Conservation (phyloP, 2,888 invertebrate genomes). For the Iphiclides podalirius region DNA sequence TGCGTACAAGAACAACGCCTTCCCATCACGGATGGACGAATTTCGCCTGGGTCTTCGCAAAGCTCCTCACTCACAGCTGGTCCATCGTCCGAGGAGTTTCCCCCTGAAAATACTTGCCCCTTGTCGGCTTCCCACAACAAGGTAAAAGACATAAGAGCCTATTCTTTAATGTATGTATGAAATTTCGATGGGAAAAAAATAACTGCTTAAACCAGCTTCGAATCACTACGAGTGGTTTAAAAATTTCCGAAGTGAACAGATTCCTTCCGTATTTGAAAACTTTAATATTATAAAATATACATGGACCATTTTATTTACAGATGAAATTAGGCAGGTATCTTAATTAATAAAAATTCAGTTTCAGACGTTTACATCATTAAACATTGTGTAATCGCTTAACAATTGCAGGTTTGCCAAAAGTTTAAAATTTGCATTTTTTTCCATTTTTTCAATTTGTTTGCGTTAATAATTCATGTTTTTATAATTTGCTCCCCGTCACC, state of each 20-base stretch:
- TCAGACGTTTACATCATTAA: conserved; percentile 34
- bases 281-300: conserved; percentile 23
- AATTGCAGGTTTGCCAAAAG: conserved; percentile 80
- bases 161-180: conserved; percentile 21
- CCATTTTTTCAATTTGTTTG: conserved; percentile 56
- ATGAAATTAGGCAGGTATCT: conserved; percentile 39
- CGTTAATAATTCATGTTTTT: conserved; percentile 35
- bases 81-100: conserved; percentile 72
- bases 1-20: conserved; percentile 97
- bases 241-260: too few relatives aligned
- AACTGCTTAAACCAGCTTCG: background rate
- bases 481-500: conserved; percentile 48
- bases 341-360: conserved; percentile 34
- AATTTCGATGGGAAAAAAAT: conserved; percentile 20
- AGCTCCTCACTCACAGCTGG: conserved; percentile 64
- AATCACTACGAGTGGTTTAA: too few relatives aligned
- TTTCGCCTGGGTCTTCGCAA: conserved; percentile 80
- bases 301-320: conserved; percentile 45
- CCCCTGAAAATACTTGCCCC: conserved; percentile 77
- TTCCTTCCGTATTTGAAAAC: too few relatives aligned
- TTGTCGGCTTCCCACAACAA: conserved; percentile 81
- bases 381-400: conserved; percentile 60
- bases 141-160: conserved; percentile 79
- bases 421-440: conserved; percentile 80
- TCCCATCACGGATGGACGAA: conserved; percentile 82